phyloP scores from a whole-genome alignment of 1,140 invertebrate genomes.

The Drosophila kikkawai region DNA sequence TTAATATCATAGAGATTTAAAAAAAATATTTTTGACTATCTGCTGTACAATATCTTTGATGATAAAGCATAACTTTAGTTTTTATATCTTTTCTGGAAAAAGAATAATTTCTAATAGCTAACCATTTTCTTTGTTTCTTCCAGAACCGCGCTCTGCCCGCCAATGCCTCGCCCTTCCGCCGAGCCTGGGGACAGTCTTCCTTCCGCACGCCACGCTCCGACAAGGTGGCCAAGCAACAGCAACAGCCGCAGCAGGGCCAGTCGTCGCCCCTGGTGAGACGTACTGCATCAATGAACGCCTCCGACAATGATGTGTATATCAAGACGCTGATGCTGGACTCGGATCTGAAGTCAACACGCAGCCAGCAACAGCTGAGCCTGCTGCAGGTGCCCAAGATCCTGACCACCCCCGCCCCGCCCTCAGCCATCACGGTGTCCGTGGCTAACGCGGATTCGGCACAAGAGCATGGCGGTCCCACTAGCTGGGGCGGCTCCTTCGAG shows the following conservation, averaged over 20 bases:
- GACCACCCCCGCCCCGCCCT: constrained; percentile 66
- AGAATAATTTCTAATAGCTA: too few relatives aligned
- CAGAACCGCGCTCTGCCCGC: constrained; percentile 84
- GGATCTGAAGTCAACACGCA: constrained; percentile 57
- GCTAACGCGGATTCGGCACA: constrained; percentile 11
- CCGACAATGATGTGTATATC: constrained; percentile 85
- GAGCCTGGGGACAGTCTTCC: constrained; percentile 87
- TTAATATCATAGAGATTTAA: too few relatives aligned
- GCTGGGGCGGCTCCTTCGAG: constrained; percentile 96
- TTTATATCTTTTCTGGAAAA: too few relatives aligned
- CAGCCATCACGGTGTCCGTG: constrained; percentile 39
- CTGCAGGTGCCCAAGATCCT: constrained; percentile 66
- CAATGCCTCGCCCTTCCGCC: constrained; percentile 87
- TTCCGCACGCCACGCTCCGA: constrained; percentile 77
- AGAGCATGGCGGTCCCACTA: constrained; percentile 68
- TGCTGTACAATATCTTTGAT: too few relatives aligned
- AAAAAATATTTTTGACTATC: too few relatives aligned
- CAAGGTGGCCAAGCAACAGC: constrained; percentile 56
- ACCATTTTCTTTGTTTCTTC: neutral
- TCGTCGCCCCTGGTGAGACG: constrained; percentile 67
- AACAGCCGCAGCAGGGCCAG: constrained; percentile 36
- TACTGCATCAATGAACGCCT: constrained; percentile 81
- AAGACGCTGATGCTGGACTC: constrained; percentile 69
- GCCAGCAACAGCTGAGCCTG: constrained; percentile 42
- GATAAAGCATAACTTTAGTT: too few relatives aligned